A percentile compares a stretch with the other conserved stretches of the same genome.
These are phyloP conservation scores for Athene cunicularia DNA, from an alignment of 2,113 vertebrate genomes.

Conservation along the genomic window DNA sequence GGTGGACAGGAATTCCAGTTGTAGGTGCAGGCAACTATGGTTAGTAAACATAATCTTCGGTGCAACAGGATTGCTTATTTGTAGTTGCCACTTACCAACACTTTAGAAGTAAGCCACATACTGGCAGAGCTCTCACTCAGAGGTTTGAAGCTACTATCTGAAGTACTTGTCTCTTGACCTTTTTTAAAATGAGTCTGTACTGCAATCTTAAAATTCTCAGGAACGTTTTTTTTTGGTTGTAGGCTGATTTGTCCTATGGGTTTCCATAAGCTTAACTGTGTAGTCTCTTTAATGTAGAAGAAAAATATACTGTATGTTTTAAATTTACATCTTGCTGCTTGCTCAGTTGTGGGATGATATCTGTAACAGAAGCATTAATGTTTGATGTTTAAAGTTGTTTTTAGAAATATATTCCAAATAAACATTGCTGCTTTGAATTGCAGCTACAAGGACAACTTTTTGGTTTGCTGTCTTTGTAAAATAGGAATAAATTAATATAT, in stretches of 20 bases:
- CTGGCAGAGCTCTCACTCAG: background rate
- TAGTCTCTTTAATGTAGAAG: background rate
- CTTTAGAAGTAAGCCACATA: background rate
- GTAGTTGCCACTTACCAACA: background rate
- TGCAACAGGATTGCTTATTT: background rate
- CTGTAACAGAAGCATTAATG: constrained; percentile 29
- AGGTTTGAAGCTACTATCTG: background rate
- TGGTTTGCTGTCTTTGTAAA: background rate
- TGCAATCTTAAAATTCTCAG: constrained; percentile 49
- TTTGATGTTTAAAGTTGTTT: constrained; percentile 37
- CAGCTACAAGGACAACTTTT: constrained; percentile 13
- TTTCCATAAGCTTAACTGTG: background rate
- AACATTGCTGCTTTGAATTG: constrained; percentile 33
- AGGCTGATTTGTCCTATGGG: background rate
- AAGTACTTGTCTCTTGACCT: background rate
- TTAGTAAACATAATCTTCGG: background rate
- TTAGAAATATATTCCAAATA: constrained; percentile 53
- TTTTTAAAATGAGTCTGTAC: background rate
- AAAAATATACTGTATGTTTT: constrained; percentile 6
- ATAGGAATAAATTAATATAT: background rate
- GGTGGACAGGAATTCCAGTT: background rate
- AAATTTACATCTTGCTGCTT: constrained; percentile 21
- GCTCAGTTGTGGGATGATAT: background rate
- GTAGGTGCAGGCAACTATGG: background rate
- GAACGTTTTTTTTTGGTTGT: background rate